phyloP scores from a whole-genome alignment of 2,797 vertebrate genomes.

The Pempheris klunzingeri region DNA sequence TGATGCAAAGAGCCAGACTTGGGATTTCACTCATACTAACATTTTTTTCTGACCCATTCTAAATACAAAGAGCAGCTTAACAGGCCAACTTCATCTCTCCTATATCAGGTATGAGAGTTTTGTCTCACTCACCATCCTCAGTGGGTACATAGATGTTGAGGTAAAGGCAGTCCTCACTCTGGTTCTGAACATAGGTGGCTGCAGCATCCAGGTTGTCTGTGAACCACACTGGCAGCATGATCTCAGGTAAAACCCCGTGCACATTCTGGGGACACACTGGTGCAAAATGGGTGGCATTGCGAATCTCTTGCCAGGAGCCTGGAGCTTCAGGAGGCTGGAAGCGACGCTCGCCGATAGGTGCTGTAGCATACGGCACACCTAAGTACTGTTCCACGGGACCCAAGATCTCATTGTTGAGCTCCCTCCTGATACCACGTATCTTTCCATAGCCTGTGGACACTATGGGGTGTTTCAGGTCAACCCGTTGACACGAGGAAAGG shows the following conservation, averaged over 20 bases:
- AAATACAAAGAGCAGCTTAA: slow-evolving; percentile 21
- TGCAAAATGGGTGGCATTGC: slow-evolving; percentile 92
- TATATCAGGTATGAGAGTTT: background rate
- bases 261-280: slow-evolving; percentile 95
- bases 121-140: slow-evolving; percentile 81
- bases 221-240: slow-evolving; percentile 97
- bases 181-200: slow-evolving; percentile 93
- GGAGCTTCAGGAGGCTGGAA: slow-evolving; percentile 95
- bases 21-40: background rate
- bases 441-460: slow-evolving; percentile 87
- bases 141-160: slow-evolving; percentile 92
- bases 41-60: background rate
- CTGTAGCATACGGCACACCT: slow-evolving; percentile 93
- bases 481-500: slow-evolving; percentile 83
- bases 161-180: slow-evolving; percentile 96
- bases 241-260: slow-evolving; percentile 92
- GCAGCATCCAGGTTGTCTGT: slow-evolving; percentile 95
- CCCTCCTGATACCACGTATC: slow-evolving; percentile 86
- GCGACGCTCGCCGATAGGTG: slow-evolving; percentile 90
- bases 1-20: background rate
- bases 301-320: slow-evolving; percentile 92
- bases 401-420: slow-evolving; percentile 94
- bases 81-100: background rate
- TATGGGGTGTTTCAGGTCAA: slow-evolving; percentile 86
- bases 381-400: slow-evolving; percentile 93